Percentiles rank a stretch among this genome's conserved stretches.
Conservation (phyloP, 2,797 vertebrate species). For the Spea hammondii region DNA sequence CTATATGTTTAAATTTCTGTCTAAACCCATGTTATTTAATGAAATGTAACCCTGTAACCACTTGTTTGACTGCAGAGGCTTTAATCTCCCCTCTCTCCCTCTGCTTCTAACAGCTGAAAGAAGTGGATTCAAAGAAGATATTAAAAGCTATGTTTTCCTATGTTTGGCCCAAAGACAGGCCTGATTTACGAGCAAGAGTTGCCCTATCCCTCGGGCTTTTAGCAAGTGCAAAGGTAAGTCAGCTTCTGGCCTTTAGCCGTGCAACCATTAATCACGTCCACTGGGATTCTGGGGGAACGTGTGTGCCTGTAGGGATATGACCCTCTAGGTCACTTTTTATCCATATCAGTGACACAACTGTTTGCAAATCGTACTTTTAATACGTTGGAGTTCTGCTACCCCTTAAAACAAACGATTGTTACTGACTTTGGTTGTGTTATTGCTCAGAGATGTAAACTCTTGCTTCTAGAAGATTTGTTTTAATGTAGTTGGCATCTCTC, state of each 20-base stretch:
- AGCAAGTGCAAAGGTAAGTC: conserved; percentile 86
- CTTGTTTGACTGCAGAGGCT: neutral
- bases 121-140: conserved; percentile 83
- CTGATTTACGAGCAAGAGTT: conserved; percentile 89
- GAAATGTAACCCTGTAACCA: neutral
- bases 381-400: neutral
- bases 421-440: too few species aligned
- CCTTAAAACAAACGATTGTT: neutral
- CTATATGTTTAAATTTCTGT: neutral
- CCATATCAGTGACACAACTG: conserved; percentile 2
- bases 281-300: conserved; percentile 22
- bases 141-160: conserved; percentile 89
- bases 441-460: too few species aligned
- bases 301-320: conserved; percentile 17
- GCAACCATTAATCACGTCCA: conserved; percentile 31
- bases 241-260: conserved; percentile 25
- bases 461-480: too few species aligned
- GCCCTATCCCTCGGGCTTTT: conserved; percentile 85
- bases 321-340: conserved; percentile 10
- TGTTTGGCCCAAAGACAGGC: conserved; percentile 92
- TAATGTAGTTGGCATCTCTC: too few species aligned
- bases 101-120: conserved; percentile 76
- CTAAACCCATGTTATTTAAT: too few species aligned
- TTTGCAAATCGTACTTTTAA: conserved; percentile 14
- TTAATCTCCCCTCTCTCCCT: conserved; percentile 32